phyloP scores from a whole-genome alignment of 2,888 invertebrate species.

The Tanypteryx hageni region DNA sequence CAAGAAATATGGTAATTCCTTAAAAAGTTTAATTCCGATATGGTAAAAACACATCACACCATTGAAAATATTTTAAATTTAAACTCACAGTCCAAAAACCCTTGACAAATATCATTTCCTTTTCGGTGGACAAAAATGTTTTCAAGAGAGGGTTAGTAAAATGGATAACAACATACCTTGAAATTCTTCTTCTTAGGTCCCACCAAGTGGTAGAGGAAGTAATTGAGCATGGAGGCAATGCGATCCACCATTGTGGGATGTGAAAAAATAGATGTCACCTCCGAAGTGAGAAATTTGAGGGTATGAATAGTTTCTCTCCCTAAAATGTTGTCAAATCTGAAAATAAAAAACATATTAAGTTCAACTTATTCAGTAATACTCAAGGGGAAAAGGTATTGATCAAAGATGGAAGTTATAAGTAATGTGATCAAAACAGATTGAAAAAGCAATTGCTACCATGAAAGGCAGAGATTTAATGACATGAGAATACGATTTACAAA shows the following conservation, averaged over 20 bases:
- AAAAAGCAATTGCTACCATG: too few relatives aligned
- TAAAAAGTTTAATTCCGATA: not conserved
- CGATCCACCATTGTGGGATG: constrained; percentile 94
- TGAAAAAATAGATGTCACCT: constrained; percentile 90
- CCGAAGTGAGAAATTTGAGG: constrained; percentile 86
- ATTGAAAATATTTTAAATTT: too few relatives aligned
- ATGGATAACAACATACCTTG: constrained; percentile 78
- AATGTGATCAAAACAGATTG: too few relatives aligned
- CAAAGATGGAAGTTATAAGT: too few relatives aligned
- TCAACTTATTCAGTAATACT: not conserved
- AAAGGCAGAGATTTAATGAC: too few relatives aligned
- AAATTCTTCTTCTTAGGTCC: constrained; percentile 95
- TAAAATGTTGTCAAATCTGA: constrained; percentile 91
- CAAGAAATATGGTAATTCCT: not conserved
- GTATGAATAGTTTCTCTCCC: constrained; percentile 92
- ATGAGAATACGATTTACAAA: too few relatives aligned
- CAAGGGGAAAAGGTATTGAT: too few relatives aligned
- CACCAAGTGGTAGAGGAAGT: constrained; percentile 91
- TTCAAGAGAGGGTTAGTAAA: too few relatives aligned
- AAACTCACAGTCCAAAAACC: too few relatives aligned
- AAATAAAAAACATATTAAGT: constrained; percentile 60
- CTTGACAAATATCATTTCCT: not conserved
- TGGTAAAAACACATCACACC: not conserved
- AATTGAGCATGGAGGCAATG: constrained; percentile 96
- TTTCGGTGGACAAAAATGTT: not conserved